phyloP scores from a whole-genome alignment of 2,888 invertebrate species.

The Lucinisca nassula region DNA sequence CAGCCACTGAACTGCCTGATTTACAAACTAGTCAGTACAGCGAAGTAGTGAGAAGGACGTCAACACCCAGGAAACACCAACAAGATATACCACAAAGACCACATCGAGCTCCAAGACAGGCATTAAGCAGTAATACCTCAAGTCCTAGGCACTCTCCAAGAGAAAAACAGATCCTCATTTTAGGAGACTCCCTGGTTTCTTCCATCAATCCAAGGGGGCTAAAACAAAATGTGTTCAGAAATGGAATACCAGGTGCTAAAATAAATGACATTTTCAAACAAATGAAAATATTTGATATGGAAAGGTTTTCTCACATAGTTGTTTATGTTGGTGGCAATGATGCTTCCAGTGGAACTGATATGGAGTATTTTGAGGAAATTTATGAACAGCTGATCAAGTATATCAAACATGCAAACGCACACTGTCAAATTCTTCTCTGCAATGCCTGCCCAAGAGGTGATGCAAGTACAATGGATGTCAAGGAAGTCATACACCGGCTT shows the following conservation, averaged over 20 bases:
- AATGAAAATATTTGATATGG: background rate
- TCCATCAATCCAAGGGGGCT: background rate
- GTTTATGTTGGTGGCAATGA: conserved; percentile 4
- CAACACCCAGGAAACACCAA: too few relatives aligned
- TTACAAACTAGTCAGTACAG: too few relatives aligned
- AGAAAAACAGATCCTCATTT: background rate
- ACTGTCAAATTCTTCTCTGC: background rate
- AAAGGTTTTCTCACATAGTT: background rate
- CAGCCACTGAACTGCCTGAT: too few relatives aligned
- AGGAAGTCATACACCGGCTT: background rate
- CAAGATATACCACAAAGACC: too few relatives aligned
- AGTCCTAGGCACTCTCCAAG: too few relatives aligned
- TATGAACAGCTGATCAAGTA: background rate
- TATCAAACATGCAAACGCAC: background rate
- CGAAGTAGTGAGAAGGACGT: too few relatives aligned
- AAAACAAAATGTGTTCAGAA: background rate
- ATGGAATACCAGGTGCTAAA: background rate
- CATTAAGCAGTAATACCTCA: too few relatives aligned
- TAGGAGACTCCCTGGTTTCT: background rate
- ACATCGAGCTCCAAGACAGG: too few relatives aligned
- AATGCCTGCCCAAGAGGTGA: background rate
- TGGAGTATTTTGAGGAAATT: background rate
- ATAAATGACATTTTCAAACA: background rate
- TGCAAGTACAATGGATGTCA: background rate
- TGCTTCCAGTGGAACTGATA: background rate